Conservation (phyloP, 2,113 vertebrate genomes). For the Lampris megalopsis region DNA sequence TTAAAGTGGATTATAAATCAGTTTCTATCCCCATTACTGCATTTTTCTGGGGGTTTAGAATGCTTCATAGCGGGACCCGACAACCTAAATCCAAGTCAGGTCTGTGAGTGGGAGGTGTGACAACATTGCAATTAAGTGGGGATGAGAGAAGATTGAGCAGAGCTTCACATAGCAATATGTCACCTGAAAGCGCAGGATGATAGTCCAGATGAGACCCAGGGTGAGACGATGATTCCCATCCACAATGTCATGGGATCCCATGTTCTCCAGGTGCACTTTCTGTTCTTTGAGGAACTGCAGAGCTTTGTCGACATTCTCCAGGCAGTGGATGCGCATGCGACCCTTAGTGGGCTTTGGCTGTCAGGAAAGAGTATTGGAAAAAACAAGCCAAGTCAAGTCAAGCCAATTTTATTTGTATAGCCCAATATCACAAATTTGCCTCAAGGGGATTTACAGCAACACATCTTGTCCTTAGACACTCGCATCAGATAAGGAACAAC, state of each 20-base stretch:
- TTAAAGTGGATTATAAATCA: neutral
- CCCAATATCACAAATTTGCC: too few relatives aligned
- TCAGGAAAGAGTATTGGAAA: neutral
- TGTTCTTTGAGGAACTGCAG: constrained; percentile 95
- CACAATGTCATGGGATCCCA: constrained; percentile 95
- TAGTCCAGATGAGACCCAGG: constrained; percentile 94
- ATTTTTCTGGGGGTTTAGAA: constrained; percentile 19
- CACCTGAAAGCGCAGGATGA: constrained; percentile 96
- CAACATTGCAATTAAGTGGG: neutral
- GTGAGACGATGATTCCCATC: constrained; percentile 95
- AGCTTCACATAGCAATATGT: neutral
- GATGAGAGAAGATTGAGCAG: neutral
- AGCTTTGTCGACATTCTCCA: constrained; percentile 95
- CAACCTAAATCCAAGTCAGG: neutral
- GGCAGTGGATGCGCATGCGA: constrained; percentile 94
- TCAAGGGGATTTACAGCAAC: too few relatives aligned
- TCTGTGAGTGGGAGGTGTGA: constrained; percentile 2
- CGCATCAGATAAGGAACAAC: too few relatives aligned
- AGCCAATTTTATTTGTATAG: too few relatives aligned
- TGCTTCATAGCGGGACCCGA: constrained; percentile 40
- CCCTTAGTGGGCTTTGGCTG: constrained; percentile 94
- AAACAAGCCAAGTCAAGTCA: too few relatives aligned
- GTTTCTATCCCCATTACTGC: constrained; percentile 1
- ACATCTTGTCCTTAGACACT: too few relatives aligned
- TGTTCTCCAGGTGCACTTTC: constrained; percentile 93